Conservation (phyloP, 2,888 invertebrate species). For the Tipula unca region DNA sequence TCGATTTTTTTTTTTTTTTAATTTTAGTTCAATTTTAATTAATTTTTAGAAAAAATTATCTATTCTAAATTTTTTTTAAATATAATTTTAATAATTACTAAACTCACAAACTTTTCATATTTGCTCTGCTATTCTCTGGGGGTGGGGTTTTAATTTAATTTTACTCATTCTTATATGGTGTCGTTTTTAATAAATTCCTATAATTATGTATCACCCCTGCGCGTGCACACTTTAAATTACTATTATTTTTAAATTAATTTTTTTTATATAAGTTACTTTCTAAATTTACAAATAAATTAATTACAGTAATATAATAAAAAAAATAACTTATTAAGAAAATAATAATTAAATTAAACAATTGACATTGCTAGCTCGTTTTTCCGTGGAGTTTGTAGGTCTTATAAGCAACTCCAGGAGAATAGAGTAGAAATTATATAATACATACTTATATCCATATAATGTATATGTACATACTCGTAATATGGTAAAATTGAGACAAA, state of each 20-base stretch:
- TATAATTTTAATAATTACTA: neutral
- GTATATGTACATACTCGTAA: too few species aligned
- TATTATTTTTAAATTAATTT: neutral
- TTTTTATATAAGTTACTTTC: neutral
- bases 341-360: neutral
- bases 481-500: neutral
- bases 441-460: neutral
- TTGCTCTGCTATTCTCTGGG: neutral
- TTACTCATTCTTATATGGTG: neutral
- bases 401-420: neutral
- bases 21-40: neutral
- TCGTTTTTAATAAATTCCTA: neutral
- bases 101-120: neutral
- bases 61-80: neutral
- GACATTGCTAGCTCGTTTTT: neutral
- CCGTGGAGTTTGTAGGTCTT: neutral
- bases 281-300: slow-evolving; percentile 3
- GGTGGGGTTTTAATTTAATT: neutral
- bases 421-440: neutral
- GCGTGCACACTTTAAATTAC: neutral
- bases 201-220: neutral
- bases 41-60: neutral
- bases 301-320: neutral
- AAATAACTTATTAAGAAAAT: neutral
- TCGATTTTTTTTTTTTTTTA: neutral